phyloP scores from a whole-genome alignment of 2,113 vertebrate species.

The Agapornis roseicollis region DNA sequence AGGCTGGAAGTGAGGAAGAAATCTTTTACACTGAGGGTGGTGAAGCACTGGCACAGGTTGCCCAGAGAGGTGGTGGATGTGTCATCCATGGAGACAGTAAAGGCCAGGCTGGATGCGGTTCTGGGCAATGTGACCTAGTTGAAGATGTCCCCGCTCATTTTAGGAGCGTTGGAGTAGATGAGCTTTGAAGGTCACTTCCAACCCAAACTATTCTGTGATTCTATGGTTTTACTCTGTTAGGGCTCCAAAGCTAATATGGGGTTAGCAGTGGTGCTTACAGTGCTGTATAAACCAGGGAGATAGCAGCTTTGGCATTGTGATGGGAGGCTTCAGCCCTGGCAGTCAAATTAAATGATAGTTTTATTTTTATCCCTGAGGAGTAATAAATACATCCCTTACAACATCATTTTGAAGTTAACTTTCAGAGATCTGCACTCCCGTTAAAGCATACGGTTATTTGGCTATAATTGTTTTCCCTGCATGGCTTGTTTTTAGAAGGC shows the following conservation, averaged over 20 bases:
- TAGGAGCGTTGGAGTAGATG: not conserved
- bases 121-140: not conserved
- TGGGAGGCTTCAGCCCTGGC: not conserved
- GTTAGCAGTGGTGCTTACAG: not conserved
- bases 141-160: not conserved
- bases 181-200: not conserved
- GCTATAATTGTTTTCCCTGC: not conserved
- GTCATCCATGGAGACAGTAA: not conserved
- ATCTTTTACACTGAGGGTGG: not conserved
- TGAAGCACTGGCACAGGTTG: not conserved
- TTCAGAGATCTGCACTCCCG: not conserved
- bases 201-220: not conserved
- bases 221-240: not conserved
- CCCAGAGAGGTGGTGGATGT: not conserved
- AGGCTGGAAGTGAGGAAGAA: not conserved
- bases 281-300: not conserved
- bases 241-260: not conserved
- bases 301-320: not conserved
- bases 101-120: not conserved
- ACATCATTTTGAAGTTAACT: not conserved
- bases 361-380: constrained; percentile 5
- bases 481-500: constrained; percentile 2
- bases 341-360: not conserved
- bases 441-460: not conserved
- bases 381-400: not conserved